A percentile compares a stretch with the other conserved stretches of the same genome.
Evolutionary conservation across 1,140 invertebrate species (phyloP).

Genomic region (Asobara japonica): DNA sequence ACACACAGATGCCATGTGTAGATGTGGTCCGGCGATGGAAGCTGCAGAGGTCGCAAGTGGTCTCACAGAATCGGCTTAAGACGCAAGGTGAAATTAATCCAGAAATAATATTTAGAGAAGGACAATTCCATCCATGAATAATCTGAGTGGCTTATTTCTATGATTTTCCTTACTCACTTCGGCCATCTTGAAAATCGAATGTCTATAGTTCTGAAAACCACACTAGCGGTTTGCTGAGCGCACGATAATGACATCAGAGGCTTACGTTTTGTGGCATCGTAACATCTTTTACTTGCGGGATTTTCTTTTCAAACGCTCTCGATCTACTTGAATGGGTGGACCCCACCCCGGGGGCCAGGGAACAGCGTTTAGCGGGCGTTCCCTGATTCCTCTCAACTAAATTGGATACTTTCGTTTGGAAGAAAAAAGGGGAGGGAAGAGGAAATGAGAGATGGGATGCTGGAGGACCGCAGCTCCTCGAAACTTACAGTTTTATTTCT

Average conservation of each 20-base stretch:
- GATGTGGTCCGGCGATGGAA: too few relatives aligned
- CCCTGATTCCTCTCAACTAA: constrained; percentile 42
- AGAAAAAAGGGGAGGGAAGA: background rate
- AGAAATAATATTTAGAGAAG: too few relatives aligned
- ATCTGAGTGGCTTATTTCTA: too few relatives aligned
- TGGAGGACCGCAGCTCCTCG: background rate
- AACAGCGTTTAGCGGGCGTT: constrained; percentile 38
- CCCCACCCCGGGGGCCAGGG: constrained; percentile 26
- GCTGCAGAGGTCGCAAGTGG: too few relatives aligned
- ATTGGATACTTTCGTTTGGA: constrained; percentile 37
- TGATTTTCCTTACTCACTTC: too few relatives aligned
- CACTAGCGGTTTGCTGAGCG: too few relatives aligned
- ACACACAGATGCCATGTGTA: too few relatives aligned
- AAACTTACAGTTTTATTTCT: background rate
- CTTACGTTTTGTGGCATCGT: constrained; percentile 38
- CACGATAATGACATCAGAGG: constrained; percentile 37
- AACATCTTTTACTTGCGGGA: constrained; percentile 28
- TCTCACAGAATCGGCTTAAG: too few relatives aligned
- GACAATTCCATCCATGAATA: too few relatives aligned
- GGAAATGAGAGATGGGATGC: background rate
- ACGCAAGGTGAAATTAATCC: too few relatives aligned
- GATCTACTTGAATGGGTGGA: constrained; percentile 17
- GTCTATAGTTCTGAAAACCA: too few relatives aligned
- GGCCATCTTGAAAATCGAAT: too few relatives aligned
- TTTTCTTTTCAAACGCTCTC: constrained; percentile 11